Base-by-base conservation (phyloP, 2,797 vertebrate genomes). In the Epinephelus awoara region DNA sequence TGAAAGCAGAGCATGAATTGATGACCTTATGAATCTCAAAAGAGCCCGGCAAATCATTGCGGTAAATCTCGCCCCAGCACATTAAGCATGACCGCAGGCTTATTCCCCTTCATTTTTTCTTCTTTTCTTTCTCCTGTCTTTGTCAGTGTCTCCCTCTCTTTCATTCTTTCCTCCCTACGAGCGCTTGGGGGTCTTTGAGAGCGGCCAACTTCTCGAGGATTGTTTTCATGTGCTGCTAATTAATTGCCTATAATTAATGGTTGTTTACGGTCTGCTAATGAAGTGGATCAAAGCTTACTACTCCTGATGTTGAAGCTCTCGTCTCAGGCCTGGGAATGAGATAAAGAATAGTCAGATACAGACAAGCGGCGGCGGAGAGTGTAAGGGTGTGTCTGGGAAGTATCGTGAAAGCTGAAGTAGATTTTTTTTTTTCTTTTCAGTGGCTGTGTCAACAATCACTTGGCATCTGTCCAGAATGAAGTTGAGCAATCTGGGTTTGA, bases 1-100 rank as follows among this genome's bases (percentile, higher is more conserved):
- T 86, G 89, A 88, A 87, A 89, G 85, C 80, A 65, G 73, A 81
- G 75, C 79, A 80, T 86, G 85, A 91, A 92, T 93, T 90, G 90
- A 94, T 76, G 91, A 93, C 91, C 92, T 92, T 89, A 89, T 84
- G 90, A 90, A 92, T 93, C 89, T 91, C 83, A 87, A 92, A 91
- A 90, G 83, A 91, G 72, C 77, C 68, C 69, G 5, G 84, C 84
- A 81, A 91, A 93, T 91, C 89, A 89, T 93, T 77, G 85, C 56
- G 13, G 86, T 88, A 89, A 94, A 93, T 90, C 90, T 91, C 69
- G 38, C 68, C 82, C 73, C 72, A 84, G 82, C 82, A 84, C 87
- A 90, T 90, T 89, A 90, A 90, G 81, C 87, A 86, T 86, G 77
- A 82, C 90, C 75, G 52, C 82, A 62, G 89, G 87, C 79, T 47